phyloP scores from a whole-genome alignment of 2,888 invertebrate genomes.

The Leptinotarsa haldemani region DNA sequence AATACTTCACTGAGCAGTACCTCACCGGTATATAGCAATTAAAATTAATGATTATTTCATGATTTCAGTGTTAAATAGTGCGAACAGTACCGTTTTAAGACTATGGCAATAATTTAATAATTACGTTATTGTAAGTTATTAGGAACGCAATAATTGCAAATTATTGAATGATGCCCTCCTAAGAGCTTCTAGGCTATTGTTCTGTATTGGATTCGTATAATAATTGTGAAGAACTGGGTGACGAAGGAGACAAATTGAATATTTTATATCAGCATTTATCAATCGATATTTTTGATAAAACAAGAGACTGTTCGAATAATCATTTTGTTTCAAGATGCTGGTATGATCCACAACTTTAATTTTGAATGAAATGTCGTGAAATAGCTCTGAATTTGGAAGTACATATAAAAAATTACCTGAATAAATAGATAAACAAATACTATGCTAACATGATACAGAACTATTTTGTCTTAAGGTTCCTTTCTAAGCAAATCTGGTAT shows the following conservation, averaged over 20 bases:
- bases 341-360: too few relatives aligned
- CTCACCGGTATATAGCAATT: background rate
- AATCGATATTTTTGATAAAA: background rate
- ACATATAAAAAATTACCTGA: too few relatives aligned
- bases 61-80: slow-evolving; percentile 15
- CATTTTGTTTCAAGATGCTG: too few relatives aligned
- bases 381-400: too few relatives aligned
- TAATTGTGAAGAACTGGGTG: background rate
- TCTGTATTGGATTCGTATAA: background rate
- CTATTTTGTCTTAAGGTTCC: too few relatives aligned
- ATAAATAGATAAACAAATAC: too few relatives aligned
- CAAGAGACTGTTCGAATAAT: too few relatives aligned
- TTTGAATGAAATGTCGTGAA: too few relatives aligned
- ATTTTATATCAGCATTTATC: background rate
- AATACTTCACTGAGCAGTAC: background rate
- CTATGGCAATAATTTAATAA: slow-evolving; percentile 16
- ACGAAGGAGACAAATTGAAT: background rate
- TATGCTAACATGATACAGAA: too few relatives aligned
- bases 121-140: slow-evolving; percentile 9
- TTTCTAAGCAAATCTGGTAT: too few relatives aligned
- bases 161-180: slow-evolving; percentile 4
- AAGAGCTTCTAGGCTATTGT: background rate
- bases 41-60: background rate
- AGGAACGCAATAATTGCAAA: slow-evolving; percentile 5
- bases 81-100: slow-evolving; percentile 18